Base-by-base conservation (phyloP, 1,140 invertebrate species). In the Drosophila nigromelanica region DNA sequence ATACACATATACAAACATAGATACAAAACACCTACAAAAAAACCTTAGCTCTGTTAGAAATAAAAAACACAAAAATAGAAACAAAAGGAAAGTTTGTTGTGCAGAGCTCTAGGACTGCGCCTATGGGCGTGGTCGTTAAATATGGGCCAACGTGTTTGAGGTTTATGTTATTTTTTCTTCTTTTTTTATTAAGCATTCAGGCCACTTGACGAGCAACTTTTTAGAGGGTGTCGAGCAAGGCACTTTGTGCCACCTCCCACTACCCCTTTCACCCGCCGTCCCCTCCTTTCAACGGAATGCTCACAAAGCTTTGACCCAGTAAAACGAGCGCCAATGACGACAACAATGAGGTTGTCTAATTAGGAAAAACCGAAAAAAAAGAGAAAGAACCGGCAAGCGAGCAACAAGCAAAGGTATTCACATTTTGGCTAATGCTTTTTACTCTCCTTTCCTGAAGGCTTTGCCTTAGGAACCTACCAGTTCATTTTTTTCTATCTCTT, bases 61-160 rank as follows among this genome's bases (percentile, higher is more conserved):
- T 73, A 51, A 66, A 45, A 72, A 67, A 52, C 21, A 54, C 8
- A 37, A 45, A 64, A 35, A 35, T 10, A 2, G 8, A 35, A 35
- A 58, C 18, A 67, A 73, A 61, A 61, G 71, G 18, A 69, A 73
- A 62, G 66, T 70, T 74, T 70, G 71, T 62, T 70, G 63, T 68
- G 70, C 63, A 43, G 3, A 30, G 42, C 58, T 56, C 51, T 51
- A 60, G 58, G 18, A 69, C 50, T 50, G 58, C 67, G 73, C 78
- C 70, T 62, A 61, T 59, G 45, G 79, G 79, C 79, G 72, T 67
- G 67, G 56, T 63, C 58, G 70, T 73, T 82, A 72, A 82, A 87
- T 82, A 71, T 89, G 82, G 83, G 82, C 76, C 82, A 89, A 69
- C 60, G 71, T 82, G 70, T 87, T 81, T 82, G 75, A 87, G 81